A percentile compares a stretch with the other conserved stretches of the same genome.
Evolutionary conservation across 2,888 invertebrate genomes (phyloP).

Genomic region (Lottia gigantea): DNA sequence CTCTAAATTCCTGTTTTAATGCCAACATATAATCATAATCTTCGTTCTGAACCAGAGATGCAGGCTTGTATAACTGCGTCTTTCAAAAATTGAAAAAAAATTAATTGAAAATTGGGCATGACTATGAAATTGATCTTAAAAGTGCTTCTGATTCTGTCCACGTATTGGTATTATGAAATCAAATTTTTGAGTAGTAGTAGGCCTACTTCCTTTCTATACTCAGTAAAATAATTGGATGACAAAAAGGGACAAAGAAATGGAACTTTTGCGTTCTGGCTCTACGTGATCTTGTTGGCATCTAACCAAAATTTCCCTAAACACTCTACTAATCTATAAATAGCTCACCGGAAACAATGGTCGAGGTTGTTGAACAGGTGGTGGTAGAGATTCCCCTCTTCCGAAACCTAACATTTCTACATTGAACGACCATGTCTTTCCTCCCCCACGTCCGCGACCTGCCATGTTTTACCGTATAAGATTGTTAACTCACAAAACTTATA

Average conservation of each 20-base stretch:
- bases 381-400: constrained; percentile 60
- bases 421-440: constrained; percentile 62
- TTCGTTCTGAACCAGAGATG: constrained; percentile 64
- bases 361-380: constrained; percentile 59
- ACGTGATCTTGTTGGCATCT: too few species aligned
- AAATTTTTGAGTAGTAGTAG: too few species aligned
- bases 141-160: too few species aligned
- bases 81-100: constrained; percentile 28
- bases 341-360: constrained; percentile 65
- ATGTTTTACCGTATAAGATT: constrained; percentile 22
- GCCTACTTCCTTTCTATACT: too few species aligned
- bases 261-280: too few species aligned
- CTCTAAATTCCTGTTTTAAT: constrained; percentile 66
- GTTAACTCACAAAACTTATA: too few species aligned
- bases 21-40: constrained; percentile 66
- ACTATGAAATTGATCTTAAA: too few species aligned
- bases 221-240: too few species aligned
- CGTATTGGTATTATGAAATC: too few species aligned
- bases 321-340: constrained; percentile 1
- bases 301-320: too few species aligned
- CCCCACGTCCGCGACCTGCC: constrained; percentile 63
- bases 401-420: constrained; percentile 63
- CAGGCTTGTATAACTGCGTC: constrained; percentile 70
- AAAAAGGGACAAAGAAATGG: too few species aligned
- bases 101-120: not conserved